Percentiles rank a stretch among this genome's conserved stretches.
phyloP scores from a whole-genome alignment of 2,888 invertebrate genomes.

The Adelphocoris suturalis region DNA sequence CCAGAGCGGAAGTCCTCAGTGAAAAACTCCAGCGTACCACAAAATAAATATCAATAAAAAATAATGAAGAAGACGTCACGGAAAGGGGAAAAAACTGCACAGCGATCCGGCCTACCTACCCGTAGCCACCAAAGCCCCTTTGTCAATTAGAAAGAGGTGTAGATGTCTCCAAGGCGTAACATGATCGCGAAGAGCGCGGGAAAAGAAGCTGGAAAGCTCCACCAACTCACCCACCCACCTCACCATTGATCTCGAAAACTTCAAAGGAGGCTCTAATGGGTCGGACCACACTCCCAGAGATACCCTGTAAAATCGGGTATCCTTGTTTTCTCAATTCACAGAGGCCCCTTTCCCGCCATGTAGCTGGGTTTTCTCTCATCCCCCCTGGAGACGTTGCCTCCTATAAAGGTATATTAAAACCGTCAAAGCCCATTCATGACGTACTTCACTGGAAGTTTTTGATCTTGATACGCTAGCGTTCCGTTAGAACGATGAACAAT shows the following conservation, averaged over 20 bases:
- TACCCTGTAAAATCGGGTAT: constrained; percentile 27
- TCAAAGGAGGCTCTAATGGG: constrained; percentile 29
- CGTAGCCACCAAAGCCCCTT: background rate
- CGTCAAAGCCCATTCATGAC: constrained; percentile 25
- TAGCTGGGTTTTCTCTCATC: background rate
- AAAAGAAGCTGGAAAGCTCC: constrained; percentile 18
- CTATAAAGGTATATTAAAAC: constrained; percentile 3
- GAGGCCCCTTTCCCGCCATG: background rate
- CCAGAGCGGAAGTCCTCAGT: too few species aligned
- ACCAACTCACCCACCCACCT: background rate
- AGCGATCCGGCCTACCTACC: background rate
- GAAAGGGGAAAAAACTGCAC: background rate
- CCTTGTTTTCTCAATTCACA: constrained; percentile 36
- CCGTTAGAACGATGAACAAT: background rate
- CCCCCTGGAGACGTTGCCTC: background rate
- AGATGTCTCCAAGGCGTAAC: constrained; percentile 31
- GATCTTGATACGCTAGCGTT: constrained; percentile 8
- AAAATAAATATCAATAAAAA: too few species aligned
- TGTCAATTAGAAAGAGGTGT: background rate
- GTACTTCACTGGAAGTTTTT: constrained; percentile 17
- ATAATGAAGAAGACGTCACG: too few species aligned
- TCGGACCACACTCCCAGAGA: constrained; percentile 13
- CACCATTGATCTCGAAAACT: constrained; percentile 6
- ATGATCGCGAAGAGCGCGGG: background rate
- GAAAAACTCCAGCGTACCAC: too few species aligned